phyloP scores from a whole-genome alignment of 2,888 invertebrate genomes.

The Drosophila vallismaia region DNA sequence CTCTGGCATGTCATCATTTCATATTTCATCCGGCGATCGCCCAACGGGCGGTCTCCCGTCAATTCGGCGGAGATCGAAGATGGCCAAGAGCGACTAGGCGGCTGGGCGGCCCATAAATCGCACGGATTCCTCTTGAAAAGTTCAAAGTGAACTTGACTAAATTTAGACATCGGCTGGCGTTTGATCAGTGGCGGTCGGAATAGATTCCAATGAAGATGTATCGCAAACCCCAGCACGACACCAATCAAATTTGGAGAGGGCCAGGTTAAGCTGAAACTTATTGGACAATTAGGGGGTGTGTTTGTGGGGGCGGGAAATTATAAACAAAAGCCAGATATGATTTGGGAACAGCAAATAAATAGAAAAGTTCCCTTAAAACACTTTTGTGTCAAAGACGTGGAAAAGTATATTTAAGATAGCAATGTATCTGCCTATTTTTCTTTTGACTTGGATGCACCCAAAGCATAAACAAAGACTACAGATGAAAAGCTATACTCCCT shows the following conservation, averaged over 20 bases:
- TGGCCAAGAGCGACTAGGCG: conserved; percentile 18
- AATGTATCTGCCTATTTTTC: conserved; percentile 36
- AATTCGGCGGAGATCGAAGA: conserved; percentile 46
- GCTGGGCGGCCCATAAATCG: conserved; percentile 55
- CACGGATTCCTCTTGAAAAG: conserved; percentile 44
- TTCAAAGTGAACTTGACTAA: conserved; percentile 53
- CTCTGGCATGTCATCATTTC: conserved; percentile 38
- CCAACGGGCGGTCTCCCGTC: conserved; percentile 35
- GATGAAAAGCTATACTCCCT: conserved; percentile 37
- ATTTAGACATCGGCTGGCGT: conserved; percentile 38
- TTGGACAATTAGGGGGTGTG: background rate
- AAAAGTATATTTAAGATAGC: conserved; percentile 4
- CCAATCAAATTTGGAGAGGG: conserved; percentile 25
- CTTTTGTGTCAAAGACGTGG: conserved; percentile 21
- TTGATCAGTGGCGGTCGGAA: conserved; percentile 34
- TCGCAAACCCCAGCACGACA: conserved; percentile 43
- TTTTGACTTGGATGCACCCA: conserved; percentile 40
- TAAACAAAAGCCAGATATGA: conserved; percentile 2
- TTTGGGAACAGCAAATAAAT: background rate
- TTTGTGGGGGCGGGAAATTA: background rate
- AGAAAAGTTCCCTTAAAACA: background rate
- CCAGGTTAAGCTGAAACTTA: background rate
- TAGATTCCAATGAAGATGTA: conserved; percentile 50
- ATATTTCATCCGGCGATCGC: conserved; percentile 34
- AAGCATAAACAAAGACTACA: conserved; percentile 42